These are phyloP conservation scores for Andrena haemorrhoa DNA, from an alignment of 2,888 invertebrate genomes.

Conservation along the genomic window DNA sequence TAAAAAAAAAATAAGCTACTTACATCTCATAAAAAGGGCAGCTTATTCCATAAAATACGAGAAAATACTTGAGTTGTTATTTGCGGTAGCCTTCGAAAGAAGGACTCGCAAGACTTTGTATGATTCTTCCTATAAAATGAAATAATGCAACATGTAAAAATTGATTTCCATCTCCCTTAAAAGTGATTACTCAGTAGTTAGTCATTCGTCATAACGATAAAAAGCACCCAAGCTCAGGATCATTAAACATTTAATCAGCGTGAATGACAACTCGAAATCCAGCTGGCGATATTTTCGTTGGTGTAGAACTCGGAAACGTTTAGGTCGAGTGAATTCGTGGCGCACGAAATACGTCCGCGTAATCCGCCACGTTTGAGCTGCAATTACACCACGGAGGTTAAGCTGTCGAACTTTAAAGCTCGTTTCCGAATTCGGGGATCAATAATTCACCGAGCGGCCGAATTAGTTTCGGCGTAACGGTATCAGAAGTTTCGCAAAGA, in stretches of 20 bases:
- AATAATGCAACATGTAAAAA: too few relatives aligned
- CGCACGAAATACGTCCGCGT: constrained; percentile 26
- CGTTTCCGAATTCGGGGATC: constrained; percentile 43
- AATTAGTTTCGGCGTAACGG: constrained; percentile 12
- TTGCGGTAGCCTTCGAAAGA: too few relatives aligned
- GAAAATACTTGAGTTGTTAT: too few relatives aligned
- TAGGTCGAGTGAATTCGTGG: constrained; percentile 38
- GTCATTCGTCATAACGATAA: too few relatives aligned
- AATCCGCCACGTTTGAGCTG: constrained; percentile 40
- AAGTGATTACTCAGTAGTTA: neutral
- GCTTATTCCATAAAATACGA: too few relatives aligned
- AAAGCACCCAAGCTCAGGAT: neutral
- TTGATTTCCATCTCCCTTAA: neutral
- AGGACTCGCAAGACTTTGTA: too few relatives aligned
- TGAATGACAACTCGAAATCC: neutral
- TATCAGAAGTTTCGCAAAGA: constrained; percentile 1
- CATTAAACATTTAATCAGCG: neutral
- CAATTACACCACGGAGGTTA: constrained; percentile 43
- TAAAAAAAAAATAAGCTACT: too few relatives aligned
- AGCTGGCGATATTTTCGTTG: neutral
- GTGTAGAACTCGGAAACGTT: neutral
- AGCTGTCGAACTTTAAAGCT: constrained; percentile 44
- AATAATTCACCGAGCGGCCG: constrained; percentile 48
- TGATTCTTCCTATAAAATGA: too few relatives aligned
- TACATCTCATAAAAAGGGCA: too few relatives aligned